Conservation (phyloP, 2,888 invertebrate species). For the Achlya flavicornis region DNA sequence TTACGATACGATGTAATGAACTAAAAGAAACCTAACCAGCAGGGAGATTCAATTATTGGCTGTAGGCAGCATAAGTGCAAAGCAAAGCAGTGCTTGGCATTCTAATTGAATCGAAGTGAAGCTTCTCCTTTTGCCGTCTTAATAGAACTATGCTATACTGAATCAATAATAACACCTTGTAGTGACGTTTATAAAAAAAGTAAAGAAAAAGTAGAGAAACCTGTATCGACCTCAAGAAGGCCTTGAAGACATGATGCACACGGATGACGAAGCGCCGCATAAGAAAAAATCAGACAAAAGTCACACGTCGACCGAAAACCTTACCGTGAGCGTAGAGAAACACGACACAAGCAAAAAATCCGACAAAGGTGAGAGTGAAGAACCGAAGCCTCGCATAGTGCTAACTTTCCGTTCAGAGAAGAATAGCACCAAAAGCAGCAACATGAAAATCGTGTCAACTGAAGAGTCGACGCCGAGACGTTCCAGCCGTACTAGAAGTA, state of each 20-base stretch:
- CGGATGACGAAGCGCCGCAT: conserved; percentile 55
- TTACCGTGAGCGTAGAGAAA: conserved; percentile 56
- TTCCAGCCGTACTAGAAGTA: conserved; percentile 62
- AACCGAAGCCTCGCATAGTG: conserved; percentile 84
- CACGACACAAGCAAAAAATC: conserved; percentile 51
- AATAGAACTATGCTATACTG: background rate
- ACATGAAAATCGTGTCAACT: conserved; percentile 79
- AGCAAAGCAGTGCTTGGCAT: too few relatives aligned
- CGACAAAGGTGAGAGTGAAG: conserved; percentile 62
- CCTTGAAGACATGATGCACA: conserved; percentile 71
- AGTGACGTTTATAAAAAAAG: conserved; percentile 1
- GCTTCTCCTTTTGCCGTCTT: too few relatives aligned
- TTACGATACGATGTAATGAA: too few relatives aligned
- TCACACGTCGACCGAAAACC: conserved; percentile 48
- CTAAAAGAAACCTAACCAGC: too few relatives aligned
- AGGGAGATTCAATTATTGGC: too few relatives aligned
- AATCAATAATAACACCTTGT: background rate
- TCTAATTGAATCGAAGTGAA: background rate
- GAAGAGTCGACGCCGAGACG: conserved; percentile 68
- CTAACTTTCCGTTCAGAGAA: conserved; percentile 86
- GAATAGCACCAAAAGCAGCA: conserved; percentile 78
- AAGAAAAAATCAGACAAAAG: conserved; percentile 65
- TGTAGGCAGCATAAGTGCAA: background rate
- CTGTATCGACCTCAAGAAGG: conserved; percentile 41
- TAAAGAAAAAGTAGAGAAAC: conserved; percentile 22